Conservation (phyloP, 2,888 invertebrate genomes). For the Neoaliturus tenellus region DNA sequence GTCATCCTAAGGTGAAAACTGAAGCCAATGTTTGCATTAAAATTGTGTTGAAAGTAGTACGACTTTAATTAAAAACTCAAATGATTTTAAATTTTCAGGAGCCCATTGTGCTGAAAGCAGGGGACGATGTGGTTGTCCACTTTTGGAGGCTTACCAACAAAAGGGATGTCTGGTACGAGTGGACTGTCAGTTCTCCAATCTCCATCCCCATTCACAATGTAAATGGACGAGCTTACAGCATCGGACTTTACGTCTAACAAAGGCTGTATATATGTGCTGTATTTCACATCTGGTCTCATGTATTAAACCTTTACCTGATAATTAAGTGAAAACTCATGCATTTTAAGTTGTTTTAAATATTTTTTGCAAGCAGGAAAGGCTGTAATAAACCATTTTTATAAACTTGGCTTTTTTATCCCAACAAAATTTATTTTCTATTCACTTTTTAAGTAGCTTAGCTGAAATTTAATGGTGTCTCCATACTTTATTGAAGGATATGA, state of each 20-base stretch:
- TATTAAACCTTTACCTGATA: conserved; percentile 8
- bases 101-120: conserved; percentile 83
- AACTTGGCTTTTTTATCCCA: no score
- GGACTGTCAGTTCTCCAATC: conserved; percentile 83
- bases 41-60: no score
- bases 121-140: conserved; percentile 83
- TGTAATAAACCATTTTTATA: background rate
- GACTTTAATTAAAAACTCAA: background rate
- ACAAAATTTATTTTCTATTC: no score
- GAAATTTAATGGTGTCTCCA: no score
- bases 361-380: background rate
- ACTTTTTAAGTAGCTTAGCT: no score
- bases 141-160: conserved; percentile 91
- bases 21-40: no score
- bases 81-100: conserved; percentile 74
- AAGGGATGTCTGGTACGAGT: conserved; percentile 97
- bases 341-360: conserved; percentile 21
- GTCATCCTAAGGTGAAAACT: no score
- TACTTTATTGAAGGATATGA: no score
- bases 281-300: background rate
- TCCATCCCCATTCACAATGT: conserved; percentile 81
- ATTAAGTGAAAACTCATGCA: background rate
- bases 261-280: conserved; percentile 66
- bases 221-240: conserved; percentile 84
- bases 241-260: conserved; percentile 75